These are phyloP conservation scores for Hipparchia semele DNA, from an alignment of 2,888 invertebrate genomes.

Conservation along the genomic window DNA sequence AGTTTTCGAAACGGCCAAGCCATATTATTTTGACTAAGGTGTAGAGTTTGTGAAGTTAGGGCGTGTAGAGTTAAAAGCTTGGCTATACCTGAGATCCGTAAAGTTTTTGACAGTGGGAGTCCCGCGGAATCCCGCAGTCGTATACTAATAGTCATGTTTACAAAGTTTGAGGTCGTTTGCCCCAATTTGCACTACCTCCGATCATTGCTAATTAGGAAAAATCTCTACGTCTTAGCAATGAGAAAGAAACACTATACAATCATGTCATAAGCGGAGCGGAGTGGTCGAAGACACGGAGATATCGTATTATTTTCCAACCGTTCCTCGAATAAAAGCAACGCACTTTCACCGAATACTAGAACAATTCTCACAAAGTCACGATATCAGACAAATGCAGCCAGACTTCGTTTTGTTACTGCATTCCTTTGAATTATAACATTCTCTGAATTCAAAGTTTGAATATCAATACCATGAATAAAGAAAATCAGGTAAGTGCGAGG, in stretches of 20 bases:
- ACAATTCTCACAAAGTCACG: slow-evolving; percentile 36
- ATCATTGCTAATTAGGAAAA: too few relatives aligned
- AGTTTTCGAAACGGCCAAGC: too few relatives aligned
- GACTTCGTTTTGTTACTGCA: slow-evolving; percentile 15
- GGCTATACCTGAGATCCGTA: too few relatives aligned
- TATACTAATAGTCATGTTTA: too few relatives aligned
- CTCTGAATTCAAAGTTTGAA: not conserved
- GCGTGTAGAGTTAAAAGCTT: too few relatives aligned
- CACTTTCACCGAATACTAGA: slow-evolving; percentile 40
- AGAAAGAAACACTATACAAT: not conserved
- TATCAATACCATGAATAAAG: not conserved
- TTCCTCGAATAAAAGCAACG: slow-evolving; percentile 29
- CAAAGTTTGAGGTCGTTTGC: too few relatives aligned
- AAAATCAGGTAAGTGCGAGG: not conserved
- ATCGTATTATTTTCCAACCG: slow-evolving; percentile 34
- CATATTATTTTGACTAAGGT: too few relatives aligned
- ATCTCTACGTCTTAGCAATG: too few relatives aligned
- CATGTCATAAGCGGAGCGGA: not conserved
- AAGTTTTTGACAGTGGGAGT: too few relatives aligned
- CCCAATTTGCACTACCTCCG: too few relatives aligned
- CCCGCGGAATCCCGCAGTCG: too few relatives aligned
- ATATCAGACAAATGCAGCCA: slow-evolving; percentile 29
- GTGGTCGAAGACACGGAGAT: slow-evolving; percentile 18
- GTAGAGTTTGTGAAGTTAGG: too few relatives aligned
- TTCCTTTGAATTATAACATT: not conserved